Evolutionary conservation across 2,797 vertebrate genomes (phyloP), one percentile per base, ranked within the genome.

Genomic region (Columba guinea): DNA sequence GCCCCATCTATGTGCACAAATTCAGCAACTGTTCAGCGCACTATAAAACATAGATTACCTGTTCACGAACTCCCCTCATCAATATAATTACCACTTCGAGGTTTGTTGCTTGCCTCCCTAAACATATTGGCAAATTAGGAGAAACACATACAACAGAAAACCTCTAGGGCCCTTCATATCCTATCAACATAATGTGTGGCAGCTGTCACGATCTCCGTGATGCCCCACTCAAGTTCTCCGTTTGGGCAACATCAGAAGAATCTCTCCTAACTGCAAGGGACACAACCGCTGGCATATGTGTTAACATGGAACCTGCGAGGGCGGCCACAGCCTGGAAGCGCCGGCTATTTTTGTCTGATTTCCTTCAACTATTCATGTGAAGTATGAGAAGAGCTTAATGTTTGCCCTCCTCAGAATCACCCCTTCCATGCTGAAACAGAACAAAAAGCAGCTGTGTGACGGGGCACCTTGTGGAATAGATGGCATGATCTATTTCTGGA

Each of bases 391-490:
- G 89, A 53, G 58, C 53, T 83, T 88, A 89, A 44, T 34, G 58
- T 90, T 76, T 71, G 77, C 64, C 67, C 70, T 37, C 58, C 81
- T 92, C 59, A 64, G 83, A 93, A 94, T 87, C 79, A 88, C 35
- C 30, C 39, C 63, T 77, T 46, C 58, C 55, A 28, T 26, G 41
- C 0, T 70, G 92, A 95, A 96, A 96, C 55, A 82, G 63, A 91
- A 83, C 76, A 93, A 93, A 97, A 94, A 93, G 83, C 83, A 96
- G 86, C 62, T 75, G 69, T 88, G 60, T 83, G 87, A 95, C 26
- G 48, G 93, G 49, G 87, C 74, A 85, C 68, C 78, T 95, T 76
- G 82, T 82, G 77, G 84, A 93, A 94, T 74, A 94, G 63, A 91
- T 65, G 52, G 80, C 74, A 80, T 17, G 49, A 84, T 30, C 24